Base-by-base conservation (phyloP, 1,140 invertebrate species). In the Mercenaria mercenaria region DNA sequence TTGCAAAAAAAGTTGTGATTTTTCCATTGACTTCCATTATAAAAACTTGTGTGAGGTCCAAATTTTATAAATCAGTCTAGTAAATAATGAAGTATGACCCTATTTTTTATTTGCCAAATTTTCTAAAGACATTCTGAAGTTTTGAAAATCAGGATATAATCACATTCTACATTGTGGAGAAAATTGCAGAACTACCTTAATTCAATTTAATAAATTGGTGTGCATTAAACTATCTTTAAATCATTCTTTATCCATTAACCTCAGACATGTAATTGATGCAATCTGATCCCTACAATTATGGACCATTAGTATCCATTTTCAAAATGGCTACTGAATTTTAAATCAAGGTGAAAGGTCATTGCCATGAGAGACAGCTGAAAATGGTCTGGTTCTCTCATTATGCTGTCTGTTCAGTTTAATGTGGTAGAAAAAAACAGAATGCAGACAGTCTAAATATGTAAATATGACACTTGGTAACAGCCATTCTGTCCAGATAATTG, bases 251-350 rank as follows among this genome's bases (percentile, higher is more conserved):
- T 3, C 69, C 29, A 74, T n/a, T 74, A 47, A 77, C 37, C n/a
- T 50, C 37, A 77, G 43, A 8, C 74, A 8, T 41, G 18, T 77
- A 43, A 77, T 64, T 15, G 11, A 64, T 29, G 37, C 13, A 52
- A 52, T 80, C 6, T 56, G 29, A 59, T 37, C 77, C 77, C 43
- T 80, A 29, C 32, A 34, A 80, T 80, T 56, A 56, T 34, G 77
- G 47, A 20, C 50, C 77, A 52, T 52, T 80, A 56, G 77, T 34
- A 59, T 80, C 77, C 52, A n/a, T n/a, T 50, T 50, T 80, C 77
- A 52, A 80, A 39, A 39, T 80, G 67, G 67, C 34, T 20, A 39
- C 67, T 72, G 34, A 4, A 80, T 37, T 80, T 52, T 56, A 32
- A 56, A 29, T 50, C 20, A 80, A 32, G 56, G 34, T 80, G 34